These are phyloP conservation scores for Heterotilapia buettikoferi DNA, from an alignment of 2,113 vertebrate genomes.

Conservation along the genomic window DNA sequence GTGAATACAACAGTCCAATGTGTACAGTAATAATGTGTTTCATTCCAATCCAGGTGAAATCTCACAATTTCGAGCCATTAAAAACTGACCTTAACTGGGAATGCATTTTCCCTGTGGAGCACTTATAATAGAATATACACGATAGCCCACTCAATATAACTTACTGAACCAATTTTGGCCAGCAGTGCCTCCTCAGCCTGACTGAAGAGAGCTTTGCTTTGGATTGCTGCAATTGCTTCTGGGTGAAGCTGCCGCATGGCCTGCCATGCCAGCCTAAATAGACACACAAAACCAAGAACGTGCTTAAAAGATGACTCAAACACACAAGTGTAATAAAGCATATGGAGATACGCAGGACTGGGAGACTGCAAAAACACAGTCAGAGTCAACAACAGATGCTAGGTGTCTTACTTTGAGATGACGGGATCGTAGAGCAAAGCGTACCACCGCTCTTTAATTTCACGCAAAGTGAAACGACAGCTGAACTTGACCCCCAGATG, in stretches of 20 bases:
- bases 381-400: not conserved
- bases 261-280: constrained; percentile 85
- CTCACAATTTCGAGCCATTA: not conserved
- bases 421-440: constrained; percentile 92
- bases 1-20: not conserved
- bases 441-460: constrained; percentile 96
- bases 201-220: constrained; percentile 94
- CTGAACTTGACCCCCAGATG: constrained; percentile 96
- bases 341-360: not conserved
- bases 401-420: constrained; percentile 88
- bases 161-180: constrained; percentile 87
- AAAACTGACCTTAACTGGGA: not conserved
- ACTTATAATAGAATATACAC: not conserved
- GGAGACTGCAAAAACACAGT: not conserved
- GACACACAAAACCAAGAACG: not conserved
- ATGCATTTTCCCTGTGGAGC: not conserved
- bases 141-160: constrained; percentile 8
- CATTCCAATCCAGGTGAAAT: not conserved
- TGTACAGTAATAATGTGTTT: not conserved
- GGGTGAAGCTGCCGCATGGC: constrained; percentile 95
- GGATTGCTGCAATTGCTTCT: constrained; percentile 91
- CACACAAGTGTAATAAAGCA: not conserved
- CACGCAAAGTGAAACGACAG: constrained; percentile 89
- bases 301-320: not conserved
- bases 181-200: constrained; percentile 88